Evolutionary conservation across 2,797 vertebrate genomes (phyloP).

Genomic region (Mionectes olivaceus): DNA sequence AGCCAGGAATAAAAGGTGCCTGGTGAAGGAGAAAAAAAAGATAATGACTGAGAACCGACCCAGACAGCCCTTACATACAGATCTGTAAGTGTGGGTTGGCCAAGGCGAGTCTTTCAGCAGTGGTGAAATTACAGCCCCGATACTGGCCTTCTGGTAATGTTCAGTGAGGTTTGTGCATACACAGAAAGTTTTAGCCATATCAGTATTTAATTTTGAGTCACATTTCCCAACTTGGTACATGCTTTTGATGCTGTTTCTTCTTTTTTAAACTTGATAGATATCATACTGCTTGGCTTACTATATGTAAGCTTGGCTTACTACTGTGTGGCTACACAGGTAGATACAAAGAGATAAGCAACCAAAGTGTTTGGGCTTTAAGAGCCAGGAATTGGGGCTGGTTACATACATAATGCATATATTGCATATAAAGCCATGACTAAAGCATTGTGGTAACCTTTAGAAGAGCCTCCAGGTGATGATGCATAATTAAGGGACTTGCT

Average conservation of each 20-base stretch:
- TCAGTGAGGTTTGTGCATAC: not conserved
- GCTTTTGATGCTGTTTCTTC: not conserved
- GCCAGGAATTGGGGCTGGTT: not conserved
- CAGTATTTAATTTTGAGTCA: not conserved
- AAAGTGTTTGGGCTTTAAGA: not conserved
- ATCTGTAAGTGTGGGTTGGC: not conserved
- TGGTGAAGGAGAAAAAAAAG: not conserved
- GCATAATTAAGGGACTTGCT: not conserved
- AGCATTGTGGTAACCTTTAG: not conserved
- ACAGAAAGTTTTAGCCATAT: not conserved
- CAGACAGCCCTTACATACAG: not conserved
- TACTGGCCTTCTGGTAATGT: not conserved
- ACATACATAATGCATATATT: not conserved
- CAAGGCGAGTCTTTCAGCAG: not conserved
- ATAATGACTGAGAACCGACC: not conserved
- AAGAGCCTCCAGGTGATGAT: not conserved
- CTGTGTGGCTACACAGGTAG: rapidly evolving
- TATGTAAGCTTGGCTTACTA: no score
- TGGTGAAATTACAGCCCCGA: rapidly evolving
- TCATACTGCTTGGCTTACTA: not conserved
- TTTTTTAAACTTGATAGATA: not conserved
- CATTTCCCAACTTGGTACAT: not conserved
- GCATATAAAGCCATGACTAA: not conserved
- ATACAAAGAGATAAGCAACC: not conserved
- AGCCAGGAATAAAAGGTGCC: not conserved